These are phyloP conservation scores for Butastur rufipennis DNA, from an alignment of 2,113 vertebrate genomes.

Conservation along the genomic window DNA sequence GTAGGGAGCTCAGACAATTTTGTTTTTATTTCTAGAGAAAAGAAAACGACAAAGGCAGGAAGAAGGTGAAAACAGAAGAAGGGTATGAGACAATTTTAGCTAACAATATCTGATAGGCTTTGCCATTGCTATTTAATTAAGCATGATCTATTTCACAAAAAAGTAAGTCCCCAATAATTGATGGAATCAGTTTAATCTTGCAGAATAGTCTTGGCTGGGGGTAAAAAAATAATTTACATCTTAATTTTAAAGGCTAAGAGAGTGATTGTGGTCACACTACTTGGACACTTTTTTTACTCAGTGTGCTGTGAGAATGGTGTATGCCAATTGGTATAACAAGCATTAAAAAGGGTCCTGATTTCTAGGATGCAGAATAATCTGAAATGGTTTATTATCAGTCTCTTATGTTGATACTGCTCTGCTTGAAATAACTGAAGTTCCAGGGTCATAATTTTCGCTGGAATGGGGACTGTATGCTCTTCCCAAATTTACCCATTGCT, in stretches of 20 bases:
- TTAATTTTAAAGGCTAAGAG: neutral
- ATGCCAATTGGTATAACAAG: neutral
- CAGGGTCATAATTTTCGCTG: neutral
- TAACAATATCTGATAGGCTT: neutral
- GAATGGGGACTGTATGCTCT: neutral
- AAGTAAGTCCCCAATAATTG: neutral
- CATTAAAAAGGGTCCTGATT: neutral
- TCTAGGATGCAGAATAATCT: neutral
- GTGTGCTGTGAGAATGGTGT: neutral
- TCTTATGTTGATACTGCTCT: neutral
- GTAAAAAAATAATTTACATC: neutral
- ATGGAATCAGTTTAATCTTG: neutral
- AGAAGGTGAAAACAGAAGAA: conserved; percentile 83
- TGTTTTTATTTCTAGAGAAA: conserved; percentile 78
- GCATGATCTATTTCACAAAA: neutral
- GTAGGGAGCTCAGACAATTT: neutral
- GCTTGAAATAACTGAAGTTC: neutral
- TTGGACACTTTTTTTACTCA: neutral
- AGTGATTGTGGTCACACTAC: neutral
- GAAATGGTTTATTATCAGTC: neutral
- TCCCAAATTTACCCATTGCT: neutral
- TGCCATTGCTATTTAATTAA: neutral
- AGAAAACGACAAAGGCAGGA: conserved; percentile 87
- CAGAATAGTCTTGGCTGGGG: neutral
- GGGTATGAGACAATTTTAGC: conserved; percentile 70